These are phyloP conservation scores for Microcebus ravelobensis DNA, from an alignment of 2,113 vertebrate genomes.

Conservation along the genomic window DNA sequence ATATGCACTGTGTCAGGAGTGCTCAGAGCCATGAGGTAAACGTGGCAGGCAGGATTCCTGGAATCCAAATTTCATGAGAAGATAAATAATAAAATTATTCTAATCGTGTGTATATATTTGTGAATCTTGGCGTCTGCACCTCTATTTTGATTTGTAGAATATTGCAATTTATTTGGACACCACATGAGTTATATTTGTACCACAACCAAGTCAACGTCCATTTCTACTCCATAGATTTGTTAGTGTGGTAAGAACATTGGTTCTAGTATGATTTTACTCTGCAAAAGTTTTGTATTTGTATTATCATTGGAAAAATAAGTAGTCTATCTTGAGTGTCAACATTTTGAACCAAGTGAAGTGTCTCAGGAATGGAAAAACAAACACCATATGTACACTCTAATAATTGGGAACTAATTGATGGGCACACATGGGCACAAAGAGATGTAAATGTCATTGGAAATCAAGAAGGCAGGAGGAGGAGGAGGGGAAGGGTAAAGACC, in stretches of 20 bases:
- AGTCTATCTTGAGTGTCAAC: background rate
- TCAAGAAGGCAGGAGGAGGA: too few species aligned
- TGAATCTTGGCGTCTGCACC: background rate
- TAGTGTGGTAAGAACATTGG: background rate
- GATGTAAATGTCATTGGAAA: too few species aligned
- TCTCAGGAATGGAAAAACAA: too few species aligned
- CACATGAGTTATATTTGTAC: background rate
- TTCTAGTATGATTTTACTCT: background rate
- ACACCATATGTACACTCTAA: too few species aligned
- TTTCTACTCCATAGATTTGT: background rate
- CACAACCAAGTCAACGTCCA: background rate
- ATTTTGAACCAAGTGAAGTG: background rate
- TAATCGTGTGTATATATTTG: background rate
- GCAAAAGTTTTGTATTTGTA: background rate
- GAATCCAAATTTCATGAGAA: background rate
- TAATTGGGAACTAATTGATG: too few species aligned
- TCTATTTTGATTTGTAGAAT: constrained; percentile 26
- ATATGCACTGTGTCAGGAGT: background rate
- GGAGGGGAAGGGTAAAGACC: too few species aligned
- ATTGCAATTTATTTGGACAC: background rate
- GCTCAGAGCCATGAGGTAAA: background rate
- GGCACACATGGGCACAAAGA: too few species aligned
- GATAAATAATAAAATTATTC: background rate
- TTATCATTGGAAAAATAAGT: background rate
- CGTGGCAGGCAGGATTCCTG: background rate